phyloP scores from a whole-genome alignment of 2,797 vertebrate species.

The Acanthopagrus latus region DNA sequence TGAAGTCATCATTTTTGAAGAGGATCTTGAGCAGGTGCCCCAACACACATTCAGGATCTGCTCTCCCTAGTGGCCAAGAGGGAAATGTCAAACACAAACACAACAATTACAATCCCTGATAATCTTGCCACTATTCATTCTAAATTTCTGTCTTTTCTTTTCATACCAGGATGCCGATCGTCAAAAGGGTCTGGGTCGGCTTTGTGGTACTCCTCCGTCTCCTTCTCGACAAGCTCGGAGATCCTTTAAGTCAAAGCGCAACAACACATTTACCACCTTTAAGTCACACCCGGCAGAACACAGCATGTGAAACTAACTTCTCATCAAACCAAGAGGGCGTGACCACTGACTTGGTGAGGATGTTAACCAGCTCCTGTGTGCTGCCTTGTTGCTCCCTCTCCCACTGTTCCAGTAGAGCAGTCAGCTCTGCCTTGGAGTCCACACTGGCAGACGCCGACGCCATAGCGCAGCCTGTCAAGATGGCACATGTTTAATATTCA shows the following conservation, averaged over 20 bases:
- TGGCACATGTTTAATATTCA: not conserved
- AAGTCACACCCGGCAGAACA: not conserved
- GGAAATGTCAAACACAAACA: constrained; percentile 59
- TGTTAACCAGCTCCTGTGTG: constrained; percentile 93
- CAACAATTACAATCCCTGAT: not conserved
- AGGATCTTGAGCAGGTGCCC: constrained; percentile 98
- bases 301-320: not conserved
- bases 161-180: constrained; percentile 95
- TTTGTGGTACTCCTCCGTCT: constrained; percentile 98
- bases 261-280: constrained; percentile 12
- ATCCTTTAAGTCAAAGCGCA: constrained; percentile 86
- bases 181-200: constrained; percentile 98
- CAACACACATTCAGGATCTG: constrained; percentile 97
- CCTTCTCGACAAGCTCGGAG: constrained; percentile 97
- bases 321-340: not conserved
- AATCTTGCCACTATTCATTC: not conserved
- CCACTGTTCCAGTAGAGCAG: constrained; percentile 96
- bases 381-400: constrained; percentile 95
- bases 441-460: constrained; percentile 87
- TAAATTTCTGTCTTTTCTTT: not conserved
- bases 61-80: constrained; percentile 88
- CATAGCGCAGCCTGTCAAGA: constrained; percentile 75
- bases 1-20: constrained; percentile 99
- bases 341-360: constrained; percentile 92
- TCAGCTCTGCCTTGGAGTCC: constrained; percentile 99